phyloP scores from a whole-genome alignment of 30 jellyfish, hydroid and myxozoan genomes.

The Aurelia aurita complex sp. Pacific region DNA sequence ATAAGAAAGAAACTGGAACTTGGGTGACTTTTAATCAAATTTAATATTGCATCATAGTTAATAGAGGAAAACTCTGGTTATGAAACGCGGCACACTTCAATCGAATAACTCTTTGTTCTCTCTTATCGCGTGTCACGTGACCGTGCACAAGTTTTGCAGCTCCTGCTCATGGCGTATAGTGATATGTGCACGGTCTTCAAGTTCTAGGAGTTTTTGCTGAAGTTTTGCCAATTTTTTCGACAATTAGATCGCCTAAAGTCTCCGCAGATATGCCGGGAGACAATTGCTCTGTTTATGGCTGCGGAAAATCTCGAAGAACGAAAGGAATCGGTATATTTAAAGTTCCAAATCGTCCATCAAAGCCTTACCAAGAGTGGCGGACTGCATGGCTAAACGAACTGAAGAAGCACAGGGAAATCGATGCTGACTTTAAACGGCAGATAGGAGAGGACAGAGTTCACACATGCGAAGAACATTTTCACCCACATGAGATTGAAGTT shows the following conservation, averaged over 20 bases:
- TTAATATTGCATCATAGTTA: too few species aligned
- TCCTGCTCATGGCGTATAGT: background rate
- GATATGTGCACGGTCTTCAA: background rate
- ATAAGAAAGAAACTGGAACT: too few species aligned
- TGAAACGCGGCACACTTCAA: slow-evolving; percentile 33
- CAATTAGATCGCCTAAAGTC: slow-evolving; percentile 12
- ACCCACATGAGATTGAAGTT: slow-evolving; percentile 41
- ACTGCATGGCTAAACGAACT: slow-evolving; percentile 25
- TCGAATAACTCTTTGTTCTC: slow-evolving; percentile 9
- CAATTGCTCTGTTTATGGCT: slow-evolving; percentile 47
- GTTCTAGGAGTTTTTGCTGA: background rate
- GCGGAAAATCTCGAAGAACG: slow-evolving; percentile 38
- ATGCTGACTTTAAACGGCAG: slow-evolving; percentile 19
- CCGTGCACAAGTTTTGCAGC: slow-evolving; percentile 11
- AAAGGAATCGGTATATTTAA: slow-evolving; percentile 50
- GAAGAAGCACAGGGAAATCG: slow-evolving; percentile 17
- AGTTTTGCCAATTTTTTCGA: background rate
- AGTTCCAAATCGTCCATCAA: slow-evolving; percentile 14
- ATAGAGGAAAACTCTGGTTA: slow-evolving; percentile 30
- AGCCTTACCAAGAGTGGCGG: slow-evolving; percentile 21
- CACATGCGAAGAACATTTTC: slow-evolving; percentile 44
- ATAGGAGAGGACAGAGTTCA: slow-evolving; percentile 29
- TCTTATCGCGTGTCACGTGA: slow-evolving; percentile 18
- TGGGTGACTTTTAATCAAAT: too few species aligned
- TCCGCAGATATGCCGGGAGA: slow-evolving; percentile 41